Conservation (phyloP, 2,113 vertebrate species). For the Zosterops pallidus region DNA sequence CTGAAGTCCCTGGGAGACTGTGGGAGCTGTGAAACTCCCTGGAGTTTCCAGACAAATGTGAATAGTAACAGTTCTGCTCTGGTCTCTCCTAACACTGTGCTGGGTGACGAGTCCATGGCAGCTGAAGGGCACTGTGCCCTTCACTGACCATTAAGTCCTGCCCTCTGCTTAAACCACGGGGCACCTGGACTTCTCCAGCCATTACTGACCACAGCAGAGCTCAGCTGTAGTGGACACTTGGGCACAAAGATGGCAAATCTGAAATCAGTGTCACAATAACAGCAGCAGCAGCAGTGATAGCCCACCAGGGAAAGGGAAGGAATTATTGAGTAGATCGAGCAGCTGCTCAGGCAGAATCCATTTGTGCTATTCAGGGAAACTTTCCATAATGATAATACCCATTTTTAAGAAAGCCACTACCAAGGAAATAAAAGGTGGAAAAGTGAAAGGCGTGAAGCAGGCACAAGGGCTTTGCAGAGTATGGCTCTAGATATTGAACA, state of each 20-base stretch:
- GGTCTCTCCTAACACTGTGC: neutral
- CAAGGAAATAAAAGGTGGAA: neutral
- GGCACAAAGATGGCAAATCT: neutral
- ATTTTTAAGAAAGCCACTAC: neutral
- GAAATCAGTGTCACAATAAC: neutral
- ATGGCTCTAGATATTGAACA: neutral
- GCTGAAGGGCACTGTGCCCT: neutral
- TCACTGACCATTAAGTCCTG: neutral
- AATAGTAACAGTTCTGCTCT: neutral
- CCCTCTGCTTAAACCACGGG: neutral
- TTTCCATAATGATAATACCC: neutral
- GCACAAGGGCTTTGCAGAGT: neutral
- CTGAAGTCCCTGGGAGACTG: neutral
- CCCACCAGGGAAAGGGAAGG: neutral
- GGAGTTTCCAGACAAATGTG: neutral
- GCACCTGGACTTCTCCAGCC: neutral
- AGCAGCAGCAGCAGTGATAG: neutral
- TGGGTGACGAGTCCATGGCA: accelerated
- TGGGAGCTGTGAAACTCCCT: neutral
- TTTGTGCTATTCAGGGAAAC: neutral
- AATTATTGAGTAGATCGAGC: neutral
- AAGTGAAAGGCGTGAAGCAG: neutral
- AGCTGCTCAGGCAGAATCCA: neutral
- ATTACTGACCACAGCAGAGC: neutral
- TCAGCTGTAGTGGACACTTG: neutral